These are phyloP conservation scores for Sebastes flavidus DNA, from an alignment of 2,797 vertebrate genomes.

Conservation along the genomic window DNA sequence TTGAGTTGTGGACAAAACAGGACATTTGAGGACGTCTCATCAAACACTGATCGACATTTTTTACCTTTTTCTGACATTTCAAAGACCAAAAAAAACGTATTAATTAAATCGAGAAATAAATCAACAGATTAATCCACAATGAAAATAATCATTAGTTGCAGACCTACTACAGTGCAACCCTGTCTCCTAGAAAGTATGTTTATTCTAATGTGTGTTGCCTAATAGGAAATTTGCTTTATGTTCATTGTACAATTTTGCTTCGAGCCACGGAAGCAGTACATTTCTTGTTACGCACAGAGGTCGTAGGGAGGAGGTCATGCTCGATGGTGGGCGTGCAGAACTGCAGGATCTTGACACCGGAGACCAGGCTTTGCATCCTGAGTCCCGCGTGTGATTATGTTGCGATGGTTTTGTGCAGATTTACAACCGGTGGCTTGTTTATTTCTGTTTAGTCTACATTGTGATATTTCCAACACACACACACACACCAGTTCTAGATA, in stretches of 20 bases:
- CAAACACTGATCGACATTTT: no score
- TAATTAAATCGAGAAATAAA: no score
- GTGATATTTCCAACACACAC: constrained; percentile 9
- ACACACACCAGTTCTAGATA: constrained; percentile 2
- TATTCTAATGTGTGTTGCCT: neutral
- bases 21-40: no score
- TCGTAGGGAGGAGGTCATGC: neutral
- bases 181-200: neutral
- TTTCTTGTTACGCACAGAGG: neutral
- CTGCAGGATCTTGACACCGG: neutral
- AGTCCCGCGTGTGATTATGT: neutral
- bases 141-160: neutral
- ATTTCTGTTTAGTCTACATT: constrained; percentile 1
- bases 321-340: neutral
- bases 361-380: neutral
- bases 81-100: no score
- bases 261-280: neutral
- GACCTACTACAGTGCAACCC: no score
- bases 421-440: neutral
- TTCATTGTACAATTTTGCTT: neutral
- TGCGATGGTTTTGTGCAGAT: neutral
- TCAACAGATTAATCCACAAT: no score
- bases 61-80: no score
- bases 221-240: neutral
- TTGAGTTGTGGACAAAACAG: no score